Base-by-base conservation (phyloP, 2,888 invertebrate species). In the Schizaphis graminum region DNA sequence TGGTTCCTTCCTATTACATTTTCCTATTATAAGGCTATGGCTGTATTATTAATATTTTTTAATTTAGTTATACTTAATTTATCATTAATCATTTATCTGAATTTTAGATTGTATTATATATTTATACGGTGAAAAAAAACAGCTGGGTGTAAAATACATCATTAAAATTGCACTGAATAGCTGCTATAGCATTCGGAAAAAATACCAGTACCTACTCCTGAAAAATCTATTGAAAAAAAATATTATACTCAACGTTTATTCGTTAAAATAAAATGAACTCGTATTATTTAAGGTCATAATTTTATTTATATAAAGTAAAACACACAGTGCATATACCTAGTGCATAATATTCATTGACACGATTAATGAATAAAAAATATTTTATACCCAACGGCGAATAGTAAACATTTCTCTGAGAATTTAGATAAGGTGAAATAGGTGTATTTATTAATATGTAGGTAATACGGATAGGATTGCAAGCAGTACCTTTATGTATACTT, bases 81-180 rank as follows among this genome's bases (percentile, higher is more conserved):
- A 67, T n/a, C 16, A n/a, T n/a, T n/a, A 67, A 67, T 5, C 67
- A n/a, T 67, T n/a, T 67, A n/a, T 67, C n/a, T 16, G n/a, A 67
- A 67, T 67, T 67, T n/a, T 4, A n/a, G n/a, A 67, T 67, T n/a
- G 1, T n/a, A 67, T 67, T 26, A 67, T 67, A 67, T n/a, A 67
- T 67, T 67, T 67, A 67, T 21, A 67, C 7, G 0, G 35, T 67
- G 13, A 67, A 67, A 67, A n/a, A 67, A 67, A 67, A n/a, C 35
- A 67, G 35, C 16, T 67, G 35, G n/a, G 67, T 67, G n/a, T 35
- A 35, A 67, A 35, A 53, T 24, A 87, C 87, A 53, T 87, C 87
- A 87, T 87, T 87, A 87, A 87, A 53, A 53, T 35, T 53, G 16
- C n/a, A 87, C 49, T 53, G 87, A 87, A 87, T n/a, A n/a, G 13